Percentiles rank a stretch among this genome's conserved stretches.
These are phyloP conservation scores for Myxocyprinus asiaticus DNA, from an alignment of 2,113 vertebrate genomes.

Conservation along the genomic window DNA sequence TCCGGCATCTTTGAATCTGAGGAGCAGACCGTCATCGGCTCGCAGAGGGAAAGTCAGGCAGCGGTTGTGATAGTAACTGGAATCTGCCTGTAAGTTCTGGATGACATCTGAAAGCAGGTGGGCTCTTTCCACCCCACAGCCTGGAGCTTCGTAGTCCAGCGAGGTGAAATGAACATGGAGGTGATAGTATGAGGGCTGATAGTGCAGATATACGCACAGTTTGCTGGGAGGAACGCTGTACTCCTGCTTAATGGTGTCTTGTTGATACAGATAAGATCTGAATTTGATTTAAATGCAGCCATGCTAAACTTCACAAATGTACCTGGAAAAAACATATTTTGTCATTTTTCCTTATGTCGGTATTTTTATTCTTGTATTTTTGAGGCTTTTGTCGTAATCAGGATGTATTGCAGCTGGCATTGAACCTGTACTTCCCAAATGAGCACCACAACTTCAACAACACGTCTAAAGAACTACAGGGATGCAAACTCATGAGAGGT, in stretches of 20 bases:
- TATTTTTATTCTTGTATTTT: neutral
- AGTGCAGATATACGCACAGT: constrained; percentile 88
- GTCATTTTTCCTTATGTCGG: neutral
- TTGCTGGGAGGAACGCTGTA: constrained; percentile 73
- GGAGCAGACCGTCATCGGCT: constrained; percentile 78
- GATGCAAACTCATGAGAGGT: too few relatives aligned
- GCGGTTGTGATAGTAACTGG: constrained; percentile 75
- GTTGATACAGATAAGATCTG: neutral
- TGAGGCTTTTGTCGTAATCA: neutral
- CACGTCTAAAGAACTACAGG: too few relatives aligned
- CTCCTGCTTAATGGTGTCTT: constrained; percentile 80
- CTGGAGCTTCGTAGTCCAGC: constrained; percentile 84
- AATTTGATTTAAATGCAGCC: too few relatives aligned
- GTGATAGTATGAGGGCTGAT: constrained; percentile 95
- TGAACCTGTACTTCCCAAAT: too few relatives aligned
- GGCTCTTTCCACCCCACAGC: constrained; percentile 83
- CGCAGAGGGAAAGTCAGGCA: constrained; percentile 82
- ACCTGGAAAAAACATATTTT: neutral
- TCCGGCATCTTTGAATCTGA: constrained; percentile 78
- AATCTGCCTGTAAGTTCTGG: constrained; percentile 80
- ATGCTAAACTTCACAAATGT: too few relatives aligned
- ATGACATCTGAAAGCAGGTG: constrained; percentile 89
- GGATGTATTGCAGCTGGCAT: too few relatives aligned
- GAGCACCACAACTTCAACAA: too few relatives aligned
- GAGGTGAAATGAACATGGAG: constrained; percentile 92